A percentile compares a stretch with the other conserved stretches of the same genome.
Evolutionary conservation across 2,797 vertebrate genomes (phyloP).

Genomic region (Catamblyrhynchus diadema): DNA sequence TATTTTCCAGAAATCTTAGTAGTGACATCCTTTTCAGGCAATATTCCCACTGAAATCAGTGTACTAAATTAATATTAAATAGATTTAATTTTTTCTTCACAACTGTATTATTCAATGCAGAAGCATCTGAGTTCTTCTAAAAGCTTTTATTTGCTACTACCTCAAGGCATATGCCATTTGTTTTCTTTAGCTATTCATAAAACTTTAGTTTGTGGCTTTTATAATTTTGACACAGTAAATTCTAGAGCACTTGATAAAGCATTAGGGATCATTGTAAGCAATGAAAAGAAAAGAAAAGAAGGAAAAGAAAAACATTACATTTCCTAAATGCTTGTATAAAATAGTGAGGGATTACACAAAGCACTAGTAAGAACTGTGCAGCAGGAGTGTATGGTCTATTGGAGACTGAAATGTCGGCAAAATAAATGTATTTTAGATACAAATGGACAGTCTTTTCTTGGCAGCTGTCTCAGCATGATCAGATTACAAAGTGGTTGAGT

Average conservation of each 20-base stretch:
- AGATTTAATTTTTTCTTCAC: background rate
- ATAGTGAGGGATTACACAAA: background rate
- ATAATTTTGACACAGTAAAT: background rate
- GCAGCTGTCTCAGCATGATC: background rate
- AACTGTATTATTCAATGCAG: background rate
- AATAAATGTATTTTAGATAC: background rate
- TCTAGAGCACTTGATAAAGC: background rate
- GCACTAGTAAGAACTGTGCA: background rate
- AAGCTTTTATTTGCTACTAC: background rate
- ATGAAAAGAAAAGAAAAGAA: background rate
- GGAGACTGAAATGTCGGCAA: background rate
- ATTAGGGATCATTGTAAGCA: background rate
- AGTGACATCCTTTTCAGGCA: background rate
- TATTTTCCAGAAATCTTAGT: background rate
- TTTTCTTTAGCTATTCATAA: background rate
- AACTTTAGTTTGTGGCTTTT: background rate
- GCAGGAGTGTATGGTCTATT: background rate
- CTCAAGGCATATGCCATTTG: background rate
- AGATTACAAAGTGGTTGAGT: background rate
- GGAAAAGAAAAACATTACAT: background rate
- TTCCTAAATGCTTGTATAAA: background rate
- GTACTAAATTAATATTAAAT: background rate
- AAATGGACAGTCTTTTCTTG: background rate
- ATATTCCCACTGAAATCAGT: background rate
- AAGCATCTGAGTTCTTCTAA: background rate